Evolutionary conservation across 1,140 invertebrate genomes (phyloP), one percentile per base, ranked within the genome.

Genomic region (Amphibalanus amphitrite): DNA sequence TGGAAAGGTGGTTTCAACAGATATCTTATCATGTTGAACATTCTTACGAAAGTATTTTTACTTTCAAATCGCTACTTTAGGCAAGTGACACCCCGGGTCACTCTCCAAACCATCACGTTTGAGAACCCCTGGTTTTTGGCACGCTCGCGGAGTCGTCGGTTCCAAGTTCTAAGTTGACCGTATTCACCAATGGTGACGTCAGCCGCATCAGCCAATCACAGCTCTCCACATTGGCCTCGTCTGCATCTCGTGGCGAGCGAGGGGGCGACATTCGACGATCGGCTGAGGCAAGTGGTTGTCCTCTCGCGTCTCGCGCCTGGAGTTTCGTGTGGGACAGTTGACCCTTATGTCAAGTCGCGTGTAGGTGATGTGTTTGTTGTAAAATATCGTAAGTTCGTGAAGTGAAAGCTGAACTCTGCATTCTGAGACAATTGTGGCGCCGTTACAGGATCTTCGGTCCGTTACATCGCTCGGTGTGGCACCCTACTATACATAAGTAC

Each of bases 181-280:
- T 38, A 38, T n/a, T n/a, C n/a, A n/a, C 33, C 33, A 38, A 4
- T 38, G 33, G 33, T 38, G 33, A 72, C 71, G 71, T 72, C 67
- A 38, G 29, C 67, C 6, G 20, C 3, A 29, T 70, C 47, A 28
- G 71, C 71, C 71, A 72, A 72, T 72, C 28, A n/a, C 20, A 26
- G 6, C 3, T 29, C 28, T 72, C 71, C 71, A 72, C 71, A 72
- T 72, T 68, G 70, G 71, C 26, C 68, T 29, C 67, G 6, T 69
- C 68, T 40, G 29, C 29, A 40, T 69, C 38, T 40, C 68, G 68
- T 33, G 68, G 29, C 29, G 38, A 40, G 29, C 10, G 47, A 25
- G 40, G 70, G 40, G 38, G 68, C n/a, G 28, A 28, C 71, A 72
- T 72, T 72, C 71, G 71, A 59, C 71, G 70, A 72, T 72, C 71